Evolutionary conservation across 2,888 invertebrate genomes (phyloP), one percentile per base, ranked within the genome.

Genomic region (Hyles lineata): DNA sequence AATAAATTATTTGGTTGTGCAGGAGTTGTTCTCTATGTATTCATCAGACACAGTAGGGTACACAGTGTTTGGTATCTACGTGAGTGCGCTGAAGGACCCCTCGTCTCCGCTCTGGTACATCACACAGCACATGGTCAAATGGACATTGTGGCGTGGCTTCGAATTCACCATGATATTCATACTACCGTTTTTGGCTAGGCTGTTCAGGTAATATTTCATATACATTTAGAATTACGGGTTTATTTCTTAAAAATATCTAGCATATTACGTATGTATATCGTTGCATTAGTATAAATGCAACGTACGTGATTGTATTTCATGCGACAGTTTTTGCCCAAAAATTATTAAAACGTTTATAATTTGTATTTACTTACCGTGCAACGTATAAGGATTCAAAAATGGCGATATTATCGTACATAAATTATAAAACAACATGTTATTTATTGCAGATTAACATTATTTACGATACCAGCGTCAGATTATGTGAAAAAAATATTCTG

Each of bases 11-110:
- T 35, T 11, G 35, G n/a, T 52, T 43, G n/a, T 21, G 32, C 63
- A 92, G 92, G 86, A 88, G 74, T 60, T 92, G 32, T 92, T 92
- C 78, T 89, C 90, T 0, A 92, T 92, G 92, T 92, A 92, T 77
- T 76, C 92, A 0, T 92, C 92, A 0, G 92, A 92, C 74, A 92
- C 91, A 0, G 89, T 92, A 4, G 92, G 88, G 0, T 91, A 85
- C 61, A 89, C 85, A 0, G 91, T 89, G 15, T 92, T 92, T 29
- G 92, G 92, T 0, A 81, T 92, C 21, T 82, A 89, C 62, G 85
- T 89, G 59, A 92, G 91, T 75, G 85, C 82, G 0, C 81, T 92
- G 6, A 89, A 86, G 58, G 88, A 88, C 58, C 78, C 85, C 7
- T 80, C 82, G 23, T 91, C 91, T 0, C 92, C 92, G 0, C 82